Percentiles rank a stretch among this genome's conserved stretches.
phyloP scores from a whole-genome alignment of 1,140 invertebrate genomes.

The Macrobrachium nipponense region DNA sequence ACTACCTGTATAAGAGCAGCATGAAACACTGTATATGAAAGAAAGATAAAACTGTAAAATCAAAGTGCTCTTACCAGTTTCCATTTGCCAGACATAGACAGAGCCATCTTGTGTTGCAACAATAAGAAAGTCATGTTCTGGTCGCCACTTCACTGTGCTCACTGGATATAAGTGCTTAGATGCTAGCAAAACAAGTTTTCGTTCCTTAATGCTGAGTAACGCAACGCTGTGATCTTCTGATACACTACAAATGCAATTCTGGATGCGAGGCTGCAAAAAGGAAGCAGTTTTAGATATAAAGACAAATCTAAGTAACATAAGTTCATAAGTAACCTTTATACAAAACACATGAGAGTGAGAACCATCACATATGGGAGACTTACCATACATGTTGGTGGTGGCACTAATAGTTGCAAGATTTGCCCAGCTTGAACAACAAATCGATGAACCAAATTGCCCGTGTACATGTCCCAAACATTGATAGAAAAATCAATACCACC shows the following conservation, averaged over 20 bases:
- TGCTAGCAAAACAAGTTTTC: conserved; percentile 94
- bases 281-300: not conserved
- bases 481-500: conserved; percentile 98
- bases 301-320: too few species aligned
- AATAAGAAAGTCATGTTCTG: conserved; percentile 97
- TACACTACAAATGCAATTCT: conserved; percentile 96
- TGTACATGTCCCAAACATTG: conserved; percentile 96
- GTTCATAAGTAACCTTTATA: too few species aligned
- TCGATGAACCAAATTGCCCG: conserved; percentile 88
- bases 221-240: conserved; percentile 98
- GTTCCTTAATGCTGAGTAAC: conserved; percentile 90
- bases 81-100: conserved; percentile 99
- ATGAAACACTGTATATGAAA: too few species aligned
- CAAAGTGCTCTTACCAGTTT: conserved; percentile 78
- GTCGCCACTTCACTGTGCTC: conserved; percentile 95
- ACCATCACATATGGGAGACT: not conserved
- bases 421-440: conserved; percentile 84
- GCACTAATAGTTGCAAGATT: conserved; percentile 70
- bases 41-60: not conserved
- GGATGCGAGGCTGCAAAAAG: conserved; percentile 82
- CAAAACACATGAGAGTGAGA: too few species aligned
- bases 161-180: conserved; percentile 97
- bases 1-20: too few species aligned
- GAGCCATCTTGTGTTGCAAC: conserved; percentile 97
- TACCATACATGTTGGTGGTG: conserved; percentile 65